phyloP scores from a whole-genome alignment of 2,797 vertebrate genomes.

The Melanotaenia pygmaea region DNA sequence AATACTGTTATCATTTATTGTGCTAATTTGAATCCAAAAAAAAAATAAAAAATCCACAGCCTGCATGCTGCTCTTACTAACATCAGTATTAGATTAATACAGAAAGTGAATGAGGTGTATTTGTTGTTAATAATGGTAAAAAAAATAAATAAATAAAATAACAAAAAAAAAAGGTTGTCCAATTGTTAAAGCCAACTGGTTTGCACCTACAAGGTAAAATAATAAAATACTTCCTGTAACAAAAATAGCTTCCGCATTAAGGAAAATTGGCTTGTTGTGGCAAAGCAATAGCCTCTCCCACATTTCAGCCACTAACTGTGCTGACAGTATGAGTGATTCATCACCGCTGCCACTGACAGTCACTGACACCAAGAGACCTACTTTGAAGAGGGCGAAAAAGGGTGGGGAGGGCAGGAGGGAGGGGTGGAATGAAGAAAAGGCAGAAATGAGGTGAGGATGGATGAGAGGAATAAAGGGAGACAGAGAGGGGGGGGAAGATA shows the following conservation, averaged over 20 bases:
- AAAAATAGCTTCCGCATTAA: too few species aligned
- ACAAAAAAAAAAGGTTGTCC: neutral
- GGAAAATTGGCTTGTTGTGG: neutral
- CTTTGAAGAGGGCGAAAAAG: slow-evolving; percentile 52
- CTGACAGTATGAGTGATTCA: slow-evolving; percentile 66
- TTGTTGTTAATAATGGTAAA: neutral
- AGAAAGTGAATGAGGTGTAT: slow-evolving; percentile 4
- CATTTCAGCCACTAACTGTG: slow-evolving; percentile 38
- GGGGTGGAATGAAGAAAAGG: slow-evolving; percentile 36
- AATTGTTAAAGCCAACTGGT: too few species aligned
- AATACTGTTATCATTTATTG: neutral
- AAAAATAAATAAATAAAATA: too few species aligned
- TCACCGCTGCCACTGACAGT: slow-evolving; percentile 56
- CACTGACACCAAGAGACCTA: slow-evolving; percentile 59
- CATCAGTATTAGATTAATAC: slow-evolving; percentile 3
- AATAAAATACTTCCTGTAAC: too few species aligned
- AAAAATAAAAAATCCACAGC: slow-evolving; percentile 3
- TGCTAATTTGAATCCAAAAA: neutral
- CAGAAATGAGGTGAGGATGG: slow-evolving; percentile 20
- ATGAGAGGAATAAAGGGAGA: slow-evolving; percentile 1
- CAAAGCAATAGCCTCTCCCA: neutral
- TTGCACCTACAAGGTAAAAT: too few species aligned
- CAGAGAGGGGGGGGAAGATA: neutral
- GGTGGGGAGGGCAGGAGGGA: slow-evolving; percentile 25
- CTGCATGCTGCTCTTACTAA: neutral